Conservation (phyloP, 2,113 vertebrate genomes). For the Macrotus californicus region DNA sequence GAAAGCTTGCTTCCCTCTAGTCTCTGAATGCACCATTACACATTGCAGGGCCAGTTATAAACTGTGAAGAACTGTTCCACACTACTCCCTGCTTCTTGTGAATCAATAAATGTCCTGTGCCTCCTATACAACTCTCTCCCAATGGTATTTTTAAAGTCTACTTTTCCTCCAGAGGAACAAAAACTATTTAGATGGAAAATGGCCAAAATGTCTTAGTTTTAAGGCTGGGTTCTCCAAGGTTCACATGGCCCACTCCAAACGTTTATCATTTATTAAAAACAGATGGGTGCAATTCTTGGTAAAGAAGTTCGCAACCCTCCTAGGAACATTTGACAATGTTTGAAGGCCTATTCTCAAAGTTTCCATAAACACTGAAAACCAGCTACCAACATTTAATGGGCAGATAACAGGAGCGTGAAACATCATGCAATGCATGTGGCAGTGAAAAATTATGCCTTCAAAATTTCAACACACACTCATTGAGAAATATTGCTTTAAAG, state of each 20-base stretch:
- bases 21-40: neutral
- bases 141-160: neutral
- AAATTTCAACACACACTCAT: neutral
- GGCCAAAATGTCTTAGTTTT: neutral
- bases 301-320: neutral
- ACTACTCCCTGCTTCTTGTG: neutral
- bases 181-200: neutral
- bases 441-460: neutral
- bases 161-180: neutral
- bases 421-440: neutral
- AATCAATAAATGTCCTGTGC: neutral
- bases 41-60: neutral
- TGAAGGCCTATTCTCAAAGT: neutral
- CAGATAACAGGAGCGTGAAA: neutral
- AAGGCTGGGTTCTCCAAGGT: neutral
- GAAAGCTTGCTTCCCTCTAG: fast-evolving
- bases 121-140: neutral
- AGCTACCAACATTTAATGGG: neutral
- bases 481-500: neutral
- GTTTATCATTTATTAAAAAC: conserved; percentile 14
- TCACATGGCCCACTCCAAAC: neutral
- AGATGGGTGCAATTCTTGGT: neutral
- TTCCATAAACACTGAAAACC: neutral
- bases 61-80: neutral
- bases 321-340: neutral